phyloP scores from a whole-genome alignment of 37 sponge, comb jelly and placozoan species.

The Geodia barretti region DNA sequence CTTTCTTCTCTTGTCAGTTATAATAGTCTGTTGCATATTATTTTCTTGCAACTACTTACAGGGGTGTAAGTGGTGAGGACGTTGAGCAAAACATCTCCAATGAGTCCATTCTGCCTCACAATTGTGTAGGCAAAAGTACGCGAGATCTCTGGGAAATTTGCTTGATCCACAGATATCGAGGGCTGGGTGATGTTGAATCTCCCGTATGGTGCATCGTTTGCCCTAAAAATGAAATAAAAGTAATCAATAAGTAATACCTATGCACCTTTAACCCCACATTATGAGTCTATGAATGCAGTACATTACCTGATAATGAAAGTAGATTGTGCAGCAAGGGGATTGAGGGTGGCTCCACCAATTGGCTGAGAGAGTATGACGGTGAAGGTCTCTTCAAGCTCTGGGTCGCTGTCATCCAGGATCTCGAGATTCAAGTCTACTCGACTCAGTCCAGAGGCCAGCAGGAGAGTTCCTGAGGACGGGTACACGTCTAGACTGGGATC shows the following conservation, averaged over 20 bases:
- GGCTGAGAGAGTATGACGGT: constrained; percentile 49
- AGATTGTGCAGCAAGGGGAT: constrained; percentile 35
- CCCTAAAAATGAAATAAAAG: constrained; percentile 12
- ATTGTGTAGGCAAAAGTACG: constrained; percentile 45
- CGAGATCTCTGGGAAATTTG: not conserved
- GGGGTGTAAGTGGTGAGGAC: constrained; percentile 26
- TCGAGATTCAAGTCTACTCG: constrained; percentile 29
- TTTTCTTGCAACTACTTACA: too few relatives aligned
- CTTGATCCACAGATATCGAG: not conserved
- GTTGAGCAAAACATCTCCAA: constrained; percentile 26
- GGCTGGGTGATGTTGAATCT: constrained; percentile 23
- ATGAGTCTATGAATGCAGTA: too few relatives aligned
- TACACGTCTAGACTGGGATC: constrained; percentile 21
- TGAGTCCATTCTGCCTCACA: constrained; percentile 23
- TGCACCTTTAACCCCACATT: not conserved
- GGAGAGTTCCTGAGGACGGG: constrained; percentile 44
- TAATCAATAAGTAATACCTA: too few relatives aligned
- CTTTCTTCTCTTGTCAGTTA: too few relatives aligned
- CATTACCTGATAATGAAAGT: constrained; percentile 57
- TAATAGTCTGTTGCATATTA: too few relatives aligned
- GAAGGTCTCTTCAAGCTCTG: constrained; percentile 79
- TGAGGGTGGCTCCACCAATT: constrained; percentile 51
- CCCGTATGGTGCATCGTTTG: constrained; percentile 65
- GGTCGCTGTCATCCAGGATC: constrained; percentile 57
- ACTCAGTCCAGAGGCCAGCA: constrained; percentile 11